Percentiles rank a stretch among this genome's conserved stretches.
phyloP scores from a whole-genome alignment of 2,888 invertebrate genomes.

The Apodemia zela region DNA sequence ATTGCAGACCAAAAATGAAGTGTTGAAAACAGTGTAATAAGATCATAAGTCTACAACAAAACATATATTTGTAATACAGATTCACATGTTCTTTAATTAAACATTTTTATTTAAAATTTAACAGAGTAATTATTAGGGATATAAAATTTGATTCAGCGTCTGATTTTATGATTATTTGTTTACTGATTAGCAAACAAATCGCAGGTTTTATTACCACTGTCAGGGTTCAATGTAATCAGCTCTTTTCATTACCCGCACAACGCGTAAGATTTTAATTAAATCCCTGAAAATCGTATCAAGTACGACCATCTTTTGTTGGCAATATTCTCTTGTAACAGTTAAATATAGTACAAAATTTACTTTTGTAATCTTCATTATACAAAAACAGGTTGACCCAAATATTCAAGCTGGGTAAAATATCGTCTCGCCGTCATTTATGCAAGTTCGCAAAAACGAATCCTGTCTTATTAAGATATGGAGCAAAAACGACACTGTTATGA shows the following conservation, averaged over 20 bases:
- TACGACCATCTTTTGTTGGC: constrained; percentile 65
- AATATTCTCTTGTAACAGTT: constrained; percentile 65
- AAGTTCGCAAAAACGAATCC: constrained; percentile 74
- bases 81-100: no score
- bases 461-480: constrained; percentile 49
- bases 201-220: constrained; percentile 45
- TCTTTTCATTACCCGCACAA: constrained; percentile 57
- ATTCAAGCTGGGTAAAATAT: constrained; percentile 70
- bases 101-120: no score
- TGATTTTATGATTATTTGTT: constrained; percentile 28
- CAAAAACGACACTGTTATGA: constrained; percentile 57
- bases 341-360: constrained; percentile 74
- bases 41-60: no score
- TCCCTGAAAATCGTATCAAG: constrained; percentile 64
- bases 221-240: constrained; percentile 51
- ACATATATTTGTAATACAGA: no score
- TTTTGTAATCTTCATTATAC: constrained; percentile 74
- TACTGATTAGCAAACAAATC: constrained; percentile 49
- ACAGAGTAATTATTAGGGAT: neutral
- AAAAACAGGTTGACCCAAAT: constrained; percentile 79
- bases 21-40: no score
- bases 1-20: no score
- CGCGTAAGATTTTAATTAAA: constrained; percentile 76
- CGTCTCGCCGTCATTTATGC: constrained; percentile 71
- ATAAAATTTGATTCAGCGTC: neutral